These are phyloP conservation scores for Leucophenga maculata DNA, from an alignment of 2,888 invertebrate species.

Conservation along the genomic window DNA sequence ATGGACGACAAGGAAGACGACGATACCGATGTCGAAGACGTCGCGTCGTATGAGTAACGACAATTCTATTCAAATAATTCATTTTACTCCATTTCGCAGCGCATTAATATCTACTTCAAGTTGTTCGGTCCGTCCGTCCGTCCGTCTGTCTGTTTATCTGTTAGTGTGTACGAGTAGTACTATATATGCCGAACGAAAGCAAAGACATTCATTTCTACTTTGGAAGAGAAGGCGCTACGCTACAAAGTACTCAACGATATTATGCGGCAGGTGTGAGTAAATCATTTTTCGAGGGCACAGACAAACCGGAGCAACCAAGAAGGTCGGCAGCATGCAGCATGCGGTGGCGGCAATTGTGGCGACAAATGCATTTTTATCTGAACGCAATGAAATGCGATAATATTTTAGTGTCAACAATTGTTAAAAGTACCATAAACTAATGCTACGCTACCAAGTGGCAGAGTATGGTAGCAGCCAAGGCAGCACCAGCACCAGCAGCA, in stretches of 20 bases:
- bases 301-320: slow-evolving; percentile 6
- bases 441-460: slow-evolving; percentile 40
- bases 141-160: not conserved
- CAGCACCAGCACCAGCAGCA: too few species aligned
- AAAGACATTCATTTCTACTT: slow-evolving; percentile 32
- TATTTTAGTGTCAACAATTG: slow-evolving; percentile 70
- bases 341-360: slow-evolving; percentile 61
- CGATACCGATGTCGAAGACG: not conserved
- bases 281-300: slow-evolving; percentile 51
- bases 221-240: not conserved
- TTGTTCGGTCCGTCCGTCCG: slow-evolving; percentile 34
- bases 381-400: slow-evolving; percentile 68
- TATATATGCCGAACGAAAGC: slow-evolving; percentile 59
- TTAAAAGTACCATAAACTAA: slow-evolving; percentile 69
- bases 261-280: slow-evolving; percentile 60
- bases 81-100: slow-evolving; percentile 65
- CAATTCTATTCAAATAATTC: slow-evolving; percentile 68
- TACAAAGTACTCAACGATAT: slow-evolving; percentile 1
- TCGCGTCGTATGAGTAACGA: slow-evolving; percentile 46
- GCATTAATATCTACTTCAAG: slow-evolving; percentile 58
- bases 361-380: slow-evolving; percentile 67
- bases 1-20: not conserved
- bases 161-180: slow-evolving; percentile 37
- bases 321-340: slow-evolving; percentile 32
- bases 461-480: not conserved